A percentile compares a stretch with the other conserved stretches of the same genome.
Evolutionary conservation across 2,888 invertebrate genomes (phyloP).

Genomic region (Stenoptilia bipunctidactyla): DNA sequence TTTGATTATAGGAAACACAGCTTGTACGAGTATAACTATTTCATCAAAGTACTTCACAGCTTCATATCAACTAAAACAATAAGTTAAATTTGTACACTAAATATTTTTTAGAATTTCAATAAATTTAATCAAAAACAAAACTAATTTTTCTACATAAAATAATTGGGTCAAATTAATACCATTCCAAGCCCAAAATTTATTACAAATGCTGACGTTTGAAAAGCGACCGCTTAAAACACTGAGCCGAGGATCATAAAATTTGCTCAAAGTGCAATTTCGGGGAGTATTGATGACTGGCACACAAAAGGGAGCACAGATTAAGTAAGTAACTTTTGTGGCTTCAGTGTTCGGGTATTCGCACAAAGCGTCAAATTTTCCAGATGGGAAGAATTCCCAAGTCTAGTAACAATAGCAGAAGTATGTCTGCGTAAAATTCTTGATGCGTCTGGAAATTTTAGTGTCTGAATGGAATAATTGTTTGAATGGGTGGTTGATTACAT

Average conservation of each 20-base stretch:
- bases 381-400: conserved; percentile 47
- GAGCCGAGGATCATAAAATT: conserved; percentile 17
- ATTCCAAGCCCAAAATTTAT: neutral
- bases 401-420: conserved; percentile 35
- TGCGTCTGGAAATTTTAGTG: neutral
- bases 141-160: neutral
- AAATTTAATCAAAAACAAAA: neutral
- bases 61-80: no score
- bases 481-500: no score
- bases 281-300: conserved; percentile 52
- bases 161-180: neutral
- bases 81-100: no score
- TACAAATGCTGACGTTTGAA: neutral
- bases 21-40: no score
- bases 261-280: conserved; percentile 36
- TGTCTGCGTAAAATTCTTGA: conserved; percentile 21
- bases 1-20: no score
- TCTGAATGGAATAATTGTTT: neutral
- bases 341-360: conserved; percentile 38
- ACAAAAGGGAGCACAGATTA: conserved; percentile 51
- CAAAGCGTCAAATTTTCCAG: conserved; percentile 50
- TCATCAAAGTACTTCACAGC: no score
- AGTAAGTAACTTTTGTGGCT: conserved; percentile 50
- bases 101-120: neutral
- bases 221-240: neutral